Conservation (phyloP, 2,888 invertebrate genomes). For the Malthinus seriepunctatus region DNA sequence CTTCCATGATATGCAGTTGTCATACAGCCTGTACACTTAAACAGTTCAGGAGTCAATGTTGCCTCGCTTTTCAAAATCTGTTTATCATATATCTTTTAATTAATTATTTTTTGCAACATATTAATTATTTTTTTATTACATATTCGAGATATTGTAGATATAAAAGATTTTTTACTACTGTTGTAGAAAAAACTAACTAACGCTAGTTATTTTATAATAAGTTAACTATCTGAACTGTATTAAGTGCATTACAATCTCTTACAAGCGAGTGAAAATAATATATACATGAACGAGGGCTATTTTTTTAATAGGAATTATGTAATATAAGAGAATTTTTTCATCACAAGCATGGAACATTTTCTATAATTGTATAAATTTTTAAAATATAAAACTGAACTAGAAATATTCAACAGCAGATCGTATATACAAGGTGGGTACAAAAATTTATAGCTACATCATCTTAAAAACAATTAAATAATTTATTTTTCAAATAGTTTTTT, state of each 20-base stretch:
- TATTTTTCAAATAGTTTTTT: constrained; percentile 11
- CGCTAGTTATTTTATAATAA: constrained; percentile 11
- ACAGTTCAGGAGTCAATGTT: constrained; percentile 33
- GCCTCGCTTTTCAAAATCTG: background rate
- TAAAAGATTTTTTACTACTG: constrained; percentile 12
- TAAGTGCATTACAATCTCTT: constrained; percentile 43
- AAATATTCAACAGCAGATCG: constrained; percentile 26
- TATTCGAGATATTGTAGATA: constrained; percentile 8
- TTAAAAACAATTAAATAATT: constrained; percentile 9
- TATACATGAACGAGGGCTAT: constrained; percentile 26
- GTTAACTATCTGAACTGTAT: constrained; percentile 46
- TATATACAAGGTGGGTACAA: constrained; percentile 29
- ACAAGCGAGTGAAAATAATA: constrained; percentile 28
- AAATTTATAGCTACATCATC: constrained; percentile 18
- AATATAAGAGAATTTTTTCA: constrained; percentile 26
- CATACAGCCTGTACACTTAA: constrained; percentile 36
- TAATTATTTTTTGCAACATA: background rate
- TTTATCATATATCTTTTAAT: background rate
- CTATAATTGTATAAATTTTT: constrained; percentile 26
- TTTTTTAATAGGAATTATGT: constrained; percentile 26
- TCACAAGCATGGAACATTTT: constrained; percentile 30
- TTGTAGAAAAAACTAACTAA: constrained; percentile 12
- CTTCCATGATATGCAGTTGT: constrained; percentile 52
- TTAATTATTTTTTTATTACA: background rate
- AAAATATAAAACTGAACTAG: constrained; percentile 30